A percentile compares a stretch with the other conserved stretches of the same genome.
Evolutionary conservation across 64 coral and sea anemone species (phyloP).

Genomic region (Porites australiensis): DNA sequence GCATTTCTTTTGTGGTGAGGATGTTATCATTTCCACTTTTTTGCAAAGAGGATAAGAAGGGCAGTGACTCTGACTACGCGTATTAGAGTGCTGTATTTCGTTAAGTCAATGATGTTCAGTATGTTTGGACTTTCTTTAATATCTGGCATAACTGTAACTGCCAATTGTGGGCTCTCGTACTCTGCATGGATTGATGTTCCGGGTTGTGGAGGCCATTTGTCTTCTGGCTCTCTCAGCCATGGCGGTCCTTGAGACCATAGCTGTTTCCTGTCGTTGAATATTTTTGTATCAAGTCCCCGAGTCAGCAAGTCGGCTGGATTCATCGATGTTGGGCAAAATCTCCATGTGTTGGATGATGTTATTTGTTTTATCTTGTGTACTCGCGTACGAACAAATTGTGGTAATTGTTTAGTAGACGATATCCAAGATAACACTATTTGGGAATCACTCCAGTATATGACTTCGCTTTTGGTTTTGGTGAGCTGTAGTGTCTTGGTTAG

Average conservation of each 20-base stretch:
- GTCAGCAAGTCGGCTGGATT: slow-evolving; percentile 67
- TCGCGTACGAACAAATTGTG: slow-evolving; percentile 50
- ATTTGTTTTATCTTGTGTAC: slow-evolving; percentile 44
- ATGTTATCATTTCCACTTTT: slow-evolving; percentile 38
- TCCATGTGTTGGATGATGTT: slow-evolving; percentile 4
- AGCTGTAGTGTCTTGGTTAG: too few relatives aligned
- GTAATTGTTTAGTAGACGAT: slow-evolving; percentile 18
- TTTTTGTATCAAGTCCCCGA: slow-evolving; percentile 26
- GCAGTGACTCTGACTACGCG: slow-evolving; percentile 44
- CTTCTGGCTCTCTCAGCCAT: slow-evolving; percentile 11
- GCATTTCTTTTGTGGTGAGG: background rate
- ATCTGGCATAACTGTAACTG: background rate
- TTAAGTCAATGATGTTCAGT: slow-evolving; percentile 41
- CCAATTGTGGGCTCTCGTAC: too few relatives aligned
- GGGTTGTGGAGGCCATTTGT: background rate
- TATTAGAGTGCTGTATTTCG: slow-evolving; percentile 60
- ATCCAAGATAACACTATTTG: slow-evolving; percentile 64
- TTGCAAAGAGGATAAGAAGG: slow-evolving; percentile 50
- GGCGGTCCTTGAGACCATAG: slow-evolving; percentile 58
- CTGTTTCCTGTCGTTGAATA: slow-evolving; percentile 19
- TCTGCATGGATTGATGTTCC: background rate
- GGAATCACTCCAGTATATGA: too few relatives aligned
- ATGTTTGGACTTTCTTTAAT: slow-evolving; percentile 35
- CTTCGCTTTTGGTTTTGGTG: too few relatives aligned
- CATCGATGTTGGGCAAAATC: slow-evolving; percentile 61